These are phyloP conservation scores for Lipophrys pholis DNA, from an alignment of 2,113 vertebrate species.

Conservation along the genomic window DNA sequence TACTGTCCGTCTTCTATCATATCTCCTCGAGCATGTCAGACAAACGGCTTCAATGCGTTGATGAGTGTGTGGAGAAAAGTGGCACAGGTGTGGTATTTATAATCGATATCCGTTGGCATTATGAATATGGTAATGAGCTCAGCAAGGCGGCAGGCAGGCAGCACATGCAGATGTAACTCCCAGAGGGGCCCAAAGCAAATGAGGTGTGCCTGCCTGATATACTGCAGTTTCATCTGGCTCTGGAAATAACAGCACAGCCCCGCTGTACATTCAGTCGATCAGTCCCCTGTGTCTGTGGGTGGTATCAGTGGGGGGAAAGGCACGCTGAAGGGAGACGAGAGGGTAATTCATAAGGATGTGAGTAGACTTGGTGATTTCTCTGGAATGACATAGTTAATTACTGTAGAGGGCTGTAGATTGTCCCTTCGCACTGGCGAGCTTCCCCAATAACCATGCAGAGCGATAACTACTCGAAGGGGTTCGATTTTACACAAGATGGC, in stretches of 20 bases:
- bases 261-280: conserved; percentile 73
- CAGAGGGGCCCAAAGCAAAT: conserved; percentile 75
- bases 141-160: conserved; percentile 62
- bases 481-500: conserved; percentile 31
- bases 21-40: conserved; percentile 8
- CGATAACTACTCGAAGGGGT: conserved; percentile 10
- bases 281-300: conserved; percentile 63
- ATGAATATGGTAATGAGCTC: conserved; percentile 80
- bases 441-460: conserved; percentile 17
- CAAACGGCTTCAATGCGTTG: too few species aligned
- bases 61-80: conserved; percentile 40
- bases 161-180: conserved; percentile 73
- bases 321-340: conserved; percentile 51
- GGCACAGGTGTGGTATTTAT: conserved; percentile 78
- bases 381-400: conserved; percentile 73
- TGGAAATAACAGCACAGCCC: conserved; percentile 75
- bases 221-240: conserved; percentile 77
- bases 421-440: conserved; percentile 50
- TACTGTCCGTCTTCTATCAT: conserved; percentile 40
- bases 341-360: conserved; percentile 70
- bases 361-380: conserved; percentile 64
- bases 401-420: conserved; percentile 63
- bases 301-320: conserved; percentile 63
- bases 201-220: conserved; percentile 74
- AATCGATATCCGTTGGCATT: conserved; percentile 72